These are phyloP conservation scores for Pantherophis alleghaniensis DNA, from an alignment of 2,797 vertebrate species.

Conservation along the genomic window DNA sequence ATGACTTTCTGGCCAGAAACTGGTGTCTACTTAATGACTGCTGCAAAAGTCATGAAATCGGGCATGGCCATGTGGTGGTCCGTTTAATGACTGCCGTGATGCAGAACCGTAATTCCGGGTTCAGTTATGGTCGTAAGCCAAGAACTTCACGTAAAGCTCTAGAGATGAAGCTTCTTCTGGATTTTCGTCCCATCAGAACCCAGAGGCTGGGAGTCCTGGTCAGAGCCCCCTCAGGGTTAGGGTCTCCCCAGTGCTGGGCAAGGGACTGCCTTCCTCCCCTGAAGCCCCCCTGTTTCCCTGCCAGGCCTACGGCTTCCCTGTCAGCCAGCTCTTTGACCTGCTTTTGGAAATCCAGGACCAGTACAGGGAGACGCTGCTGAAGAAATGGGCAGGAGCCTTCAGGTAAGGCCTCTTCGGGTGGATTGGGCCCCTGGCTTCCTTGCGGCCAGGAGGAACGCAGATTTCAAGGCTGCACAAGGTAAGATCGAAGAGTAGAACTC, in stretches of 20 bases:
- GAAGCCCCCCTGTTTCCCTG: neutral
- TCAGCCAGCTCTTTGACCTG: slow-evolving; percentile 97
- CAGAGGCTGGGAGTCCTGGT: no score
- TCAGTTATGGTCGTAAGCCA: no score
- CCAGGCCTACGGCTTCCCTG: slow-evolving; percentile 93
- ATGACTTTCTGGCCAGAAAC: no score
- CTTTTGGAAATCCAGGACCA: slow-evolving; percentile 95
- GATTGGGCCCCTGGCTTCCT: neutral
- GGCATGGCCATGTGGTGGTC: no score
- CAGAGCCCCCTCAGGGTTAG: neutral
- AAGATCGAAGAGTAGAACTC: no score
- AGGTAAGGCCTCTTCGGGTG: slow-evolving; percentile 70
- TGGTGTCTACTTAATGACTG: no score
- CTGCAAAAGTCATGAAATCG: no score
- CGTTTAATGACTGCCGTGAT: no score
- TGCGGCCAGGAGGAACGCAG: rapidly evolving
- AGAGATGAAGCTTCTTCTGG: neutral
- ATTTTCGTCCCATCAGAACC: neutral
- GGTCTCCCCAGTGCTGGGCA: no score
- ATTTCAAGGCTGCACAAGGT: neutral
- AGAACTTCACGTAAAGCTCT: no score
- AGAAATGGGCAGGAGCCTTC: slow-evolving; percentile 92
- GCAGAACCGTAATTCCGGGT: no score
- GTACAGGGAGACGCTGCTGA: slow-evolving; percentile 92
- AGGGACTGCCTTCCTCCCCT: no score